Percentiles rank a stretch among this genome's conserved stretches.
phyloP scores from a whole-genome alignment of 2,797 vertebrate genomes.

The Lutjanus campechanus region DNA sequence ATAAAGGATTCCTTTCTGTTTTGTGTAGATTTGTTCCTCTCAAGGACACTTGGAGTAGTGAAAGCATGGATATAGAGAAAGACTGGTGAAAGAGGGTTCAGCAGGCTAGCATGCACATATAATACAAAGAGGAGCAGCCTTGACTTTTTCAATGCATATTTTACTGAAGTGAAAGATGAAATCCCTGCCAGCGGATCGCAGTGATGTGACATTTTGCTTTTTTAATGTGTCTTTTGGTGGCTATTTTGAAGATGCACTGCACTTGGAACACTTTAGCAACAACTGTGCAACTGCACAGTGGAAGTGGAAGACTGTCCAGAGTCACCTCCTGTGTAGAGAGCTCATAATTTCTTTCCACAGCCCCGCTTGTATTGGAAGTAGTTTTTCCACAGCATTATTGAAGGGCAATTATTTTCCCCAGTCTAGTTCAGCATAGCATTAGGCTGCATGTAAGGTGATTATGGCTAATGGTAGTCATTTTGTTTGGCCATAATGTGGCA shows the following conservation, averaged over 20 bases:
- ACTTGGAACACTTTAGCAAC: conserved; percentile 1
- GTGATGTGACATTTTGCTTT: not conserved
- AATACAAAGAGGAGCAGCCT: not conserved
- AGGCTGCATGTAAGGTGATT: conserved; percentile 78
- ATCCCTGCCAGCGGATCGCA: not conserved
- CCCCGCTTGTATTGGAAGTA: conserved; percentile 24
- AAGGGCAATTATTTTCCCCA: conserved; percentile 63
- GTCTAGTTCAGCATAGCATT: conserved; percentile 62
- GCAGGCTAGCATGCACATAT: not conserved
- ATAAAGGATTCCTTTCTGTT: no score
- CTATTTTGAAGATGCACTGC: not conserved
- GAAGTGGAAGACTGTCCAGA: not conserved
- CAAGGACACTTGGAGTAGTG: not conserved
- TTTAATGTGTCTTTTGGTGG: not conserved
- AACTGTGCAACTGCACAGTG: not conserved
- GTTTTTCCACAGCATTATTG: conserved; percentile 47
- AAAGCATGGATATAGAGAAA: not conserved
- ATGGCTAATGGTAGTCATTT: conserved; percentile 82
- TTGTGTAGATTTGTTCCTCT: not conserved
- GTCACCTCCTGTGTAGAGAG: conserved; percentile 11
- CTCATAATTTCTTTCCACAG: conserved; percentile 34
- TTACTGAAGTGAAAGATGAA: not conserved
- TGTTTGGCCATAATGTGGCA: conserved; percentile 81
- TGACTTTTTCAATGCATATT: not conserved
- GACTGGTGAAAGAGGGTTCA: not conserved